Evolutionary conservation across 2,888 invertebrate species (phyloP), one percentile per base, ranked within the genome.

Genomic region (Troides oblongomaculatus): DNA sequence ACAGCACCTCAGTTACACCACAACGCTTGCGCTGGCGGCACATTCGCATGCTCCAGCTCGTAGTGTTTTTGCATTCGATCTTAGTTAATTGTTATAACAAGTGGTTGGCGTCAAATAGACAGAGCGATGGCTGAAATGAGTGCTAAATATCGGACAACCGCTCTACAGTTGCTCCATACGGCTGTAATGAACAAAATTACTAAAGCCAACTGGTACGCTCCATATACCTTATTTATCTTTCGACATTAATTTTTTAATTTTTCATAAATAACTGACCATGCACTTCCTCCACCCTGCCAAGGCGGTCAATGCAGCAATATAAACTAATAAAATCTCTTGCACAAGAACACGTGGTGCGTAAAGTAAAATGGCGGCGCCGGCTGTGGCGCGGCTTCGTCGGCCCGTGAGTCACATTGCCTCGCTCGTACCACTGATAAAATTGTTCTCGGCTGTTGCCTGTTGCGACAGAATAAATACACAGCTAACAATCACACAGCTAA

Each of bases 21-120:
- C 89, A 87, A 85, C 90, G 87, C 85, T 90, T 91, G 89, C 86
- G 86, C 89, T 86, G 84, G 89, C 84, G 81, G 78, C 77, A 88
- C 85, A 85, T 77, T 76, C 76, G 76, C 80, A 82, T 79, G 74
- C 73, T 71, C 66, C 64, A 62, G 63, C 64, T 46, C 69, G 66
- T 66, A 69, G 59, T 62, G 18, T 21, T n/a, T 8, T 58, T 23
- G 12, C 57, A 6, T 58, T 23, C 7, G 57, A 23, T 23, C 23
- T 58, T 23, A 58, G 23, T 23, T 58, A 23, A 7, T 14, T 58
- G n/a, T 58, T 58, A 10, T 23, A 23, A 58, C 56, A 21, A 21
- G 57, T 58, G 23, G 57, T 58, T 58, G 23, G 57, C 63, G 53
- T 58, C 23, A 58, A 58, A 23, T 58, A 12, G 23, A 58, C 23